phyloP scores from a whole-genome alignment of 2,888 invertebrate genomes.

The Stenichneumon culpator region DNA sequence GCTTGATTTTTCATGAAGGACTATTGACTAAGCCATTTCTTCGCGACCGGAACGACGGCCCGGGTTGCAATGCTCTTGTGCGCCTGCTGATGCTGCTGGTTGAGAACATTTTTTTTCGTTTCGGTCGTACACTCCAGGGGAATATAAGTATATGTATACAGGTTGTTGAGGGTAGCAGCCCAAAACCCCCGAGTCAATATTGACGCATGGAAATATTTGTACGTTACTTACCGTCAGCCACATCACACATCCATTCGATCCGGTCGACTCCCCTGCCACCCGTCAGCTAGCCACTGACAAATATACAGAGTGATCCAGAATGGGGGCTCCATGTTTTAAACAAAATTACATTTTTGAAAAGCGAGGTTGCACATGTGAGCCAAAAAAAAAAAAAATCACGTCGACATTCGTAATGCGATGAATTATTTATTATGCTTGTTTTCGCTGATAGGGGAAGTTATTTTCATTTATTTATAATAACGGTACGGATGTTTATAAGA shows the following conservation, averaged over 20 bases:
- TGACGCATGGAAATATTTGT: conserved; percentile 58
- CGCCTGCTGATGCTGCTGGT: not conserved
- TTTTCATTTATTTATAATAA: not conserved
- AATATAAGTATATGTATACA: conserved; percentile 19
- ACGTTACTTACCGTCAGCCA: conserved; percentile 59
- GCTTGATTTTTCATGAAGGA: conserved; percentile 7
- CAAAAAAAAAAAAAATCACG: not conserved
- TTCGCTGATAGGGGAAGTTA: not conserved
- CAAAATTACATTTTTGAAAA: conserved; percentile 1
- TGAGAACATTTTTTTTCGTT: conserved; percentile 6
- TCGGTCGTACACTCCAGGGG: not conserved
- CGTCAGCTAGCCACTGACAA: conserved; percentile 38
- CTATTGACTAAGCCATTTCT: conserved; percentile 1
- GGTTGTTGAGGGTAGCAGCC: not conserved
- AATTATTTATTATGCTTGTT: not conserved
- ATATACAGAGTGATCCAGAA: conserved; percentile 49
- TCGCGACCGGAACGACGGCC: not conserved
- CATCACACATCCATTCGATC: conserved; percentile 40
- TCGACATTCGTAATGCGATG: not conserved
- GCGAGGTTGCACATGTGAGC: not conserved
- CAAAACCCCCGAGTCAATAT: conserved; percentile 59
- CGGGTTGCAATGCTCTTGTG: not conserved
- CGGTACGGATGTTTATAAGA: not conserved
- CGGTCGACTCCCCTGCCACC: conserved; percentile 21
- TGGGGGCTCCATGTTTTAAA: not conserved